Conservation (phyloP, 2,888 invertebrate genomes). For the Dolichopus griseipennis region DNA sequence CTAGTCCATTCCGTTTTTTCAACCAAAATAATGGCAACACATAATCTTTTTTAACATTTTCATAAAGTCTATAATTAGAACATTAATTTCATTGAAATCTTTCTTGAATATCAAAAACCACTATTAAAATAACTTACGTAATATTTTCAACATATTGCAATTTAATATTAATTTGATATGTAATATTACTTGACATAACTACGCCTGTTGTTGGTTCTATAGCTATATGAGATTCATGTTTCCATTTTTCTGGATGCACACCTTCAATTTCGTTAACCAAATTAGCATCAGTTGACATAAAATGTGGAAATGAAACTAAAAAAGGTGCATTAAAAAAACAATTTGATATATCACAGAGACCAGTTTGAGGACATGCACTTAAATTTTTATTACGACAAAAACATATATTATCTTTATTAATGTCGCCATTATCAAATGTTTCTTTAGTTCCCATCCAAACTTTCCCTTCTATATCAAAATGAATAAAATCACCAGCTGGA, state of each 20-base stretch:
- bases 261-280: slow-evolving; percentile 58
- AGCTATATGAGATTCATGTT: slow-evolving; percentile 57
- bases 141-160: slow-evolving; percentile 47
- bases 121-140: slow-evolving; percentile 45
- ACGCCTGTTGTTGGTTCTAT: slow-evolving; percentile 71
- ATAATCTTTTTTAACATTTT: too few relatives aligned
- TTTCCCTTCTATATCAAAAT: slow-evolving; percentile 30
- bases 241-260: slow-evolving; percentile 52
- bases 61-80: too few relatives aligned
- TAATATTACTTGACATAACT: slow-evolving; percentile 63
- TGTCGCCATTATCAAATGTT: slow-evolving; percentile 63
- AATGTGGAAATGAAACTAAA: slow-evolving; percentile 74
- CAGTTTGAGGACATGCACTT: slow-evolving; percentile 40
- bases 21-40: too few relatives aligned
- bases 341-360: slow-evolving; percentile 48
- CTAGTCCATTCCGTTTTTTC: too few relatives aligned
- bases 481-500: slow-evolving; percentile 27
- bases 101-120: too few relatives aligned
- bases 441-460: slow-evolving; percentile 50
- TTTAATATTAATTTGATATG: slow-evolving; percentile 67
- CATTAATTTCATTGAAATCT: too few relatives aligned
- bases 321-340: slow-evolving; percentile 77
- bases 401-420: slow-evolving; percentile 54
- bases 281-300: slow-evolving; percentile 60
- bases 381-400: slow-evolving; percentile 49